phyloP scores from a whole-genome alignment of 2,797 vertebrate genomes.

The Hyperoplus lanceolatus region DNA sequence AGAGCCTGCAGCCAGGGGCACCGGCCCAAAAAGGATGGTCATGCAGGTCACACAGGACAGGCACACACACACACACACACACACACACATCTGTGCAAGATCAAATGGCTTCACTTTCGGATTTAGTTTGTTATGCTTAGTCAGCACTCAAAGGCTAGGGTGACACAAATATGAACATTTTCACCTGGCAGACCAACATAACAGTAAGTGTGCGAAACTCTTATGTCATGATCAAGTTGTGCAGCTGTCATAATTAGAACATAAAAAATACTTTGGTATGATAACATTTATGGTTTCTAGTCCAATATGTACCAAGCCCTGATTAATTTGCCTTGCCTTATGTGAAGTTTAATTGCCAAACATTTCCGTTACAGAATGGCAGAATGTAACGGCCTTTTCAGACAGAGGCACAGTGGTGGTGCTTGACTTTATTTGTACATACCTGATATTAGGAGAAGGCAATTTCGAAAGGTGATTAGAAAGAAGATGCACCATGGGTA shows the following conservation, averaged over 20 bases:
- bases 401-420: not conserved
- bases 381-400: not conserved
- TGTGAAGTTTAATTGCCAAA: not conserved
- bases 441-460: slow-evolving; percentile 62
- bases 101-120: slow-evolving; percentile 18
- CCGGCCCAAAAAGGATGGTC: slow-evolving; percentile 43
- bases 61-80: slow-evolving; percentile 9
- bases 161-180: slow-evolving; percentile 33
- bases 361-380: not conserved
- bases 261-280: too few relatives aligned
- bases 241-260: not conserved
- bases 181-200: slow-evolving; percentile 5
- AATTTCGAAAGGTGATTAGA: slow-evolving; percentile 19
- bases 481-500: slow-evolving; percentile 24
- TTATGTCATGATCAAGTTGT: not conserved
- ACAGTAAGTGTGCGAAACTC: not conserved
- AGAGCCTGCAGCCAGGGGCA: slow-evolving; percentile 42
- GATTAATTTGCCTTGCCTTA: not conserved
- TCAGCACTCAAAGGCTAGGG: slow-evolving; percentile 25
- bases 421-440: slow-evolving; percentile 49
- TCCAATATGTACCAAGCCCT: not conserved
- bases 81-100: slow-evolving; percentile 14
- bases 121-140: slow-evolving; percentile 26
- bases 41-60: slow-evolving; percentile 42
- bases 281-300: too few relatives aligned